Percentiles rank a stretch among this genome's conserved stretches.
phyloP scores from a whole-genome alignment of 30 jellyfish, hydroid and myxozoan species.

The Calvadosia cruxmelitensis region DNA sequence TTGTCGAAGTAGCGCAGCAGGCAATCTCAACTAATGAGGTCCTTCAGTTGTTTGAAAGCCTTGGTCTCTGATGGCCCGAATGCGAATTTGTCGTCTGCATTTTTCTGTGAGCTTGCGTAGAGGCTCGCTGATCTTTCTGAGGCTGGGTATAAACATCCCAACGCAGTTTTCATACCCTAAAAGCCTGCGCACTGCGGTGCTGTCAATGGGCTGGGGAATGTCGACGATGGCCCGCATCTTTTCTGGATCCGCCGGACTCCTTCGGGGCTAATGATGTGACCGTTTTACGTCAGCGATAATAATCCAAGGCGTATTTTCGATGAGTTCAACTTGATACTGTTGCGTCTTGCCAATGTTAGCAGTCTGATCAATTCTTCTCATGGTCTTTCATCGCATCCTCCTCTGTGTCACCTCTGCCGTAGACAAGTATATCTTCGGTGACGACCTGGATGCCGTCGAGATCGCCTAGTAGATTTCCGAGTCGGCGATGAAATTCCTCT shows the following conservation, averaged over 20 bases:
- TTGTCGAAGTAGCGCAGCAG: slow-evolving; percentile 21
- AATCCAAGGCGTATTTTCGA: slow-evolving; percentile 9
- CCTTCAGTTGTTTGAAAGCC: no score
- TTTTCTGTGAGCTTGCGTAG: no score
- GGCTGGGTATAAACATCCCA: slow-evolving; percentile 33
- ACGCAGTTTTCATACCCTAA: slow-evolving; percentile 26
- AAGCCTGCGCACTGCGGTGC: slow-evolving; percentile 25
- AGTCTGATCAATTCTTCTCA: slow-evolving; percentile 9
- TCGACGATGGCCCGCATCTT: slow-evolving; percentile 18
- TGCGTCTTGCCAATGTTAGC: slow-evolving; percentile 7
- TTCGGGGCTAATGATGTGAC: slow-evolving; percentile 29
- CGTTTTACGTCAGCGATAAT: slow-evolving; percentile 20
- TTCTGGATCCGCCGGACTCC: slow-evolving; percentile 41
- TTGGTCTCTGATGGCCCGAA: no score
- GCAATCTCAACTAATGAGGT: no score
- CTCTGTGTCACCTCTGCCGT: slow-evolving; percentile 19
- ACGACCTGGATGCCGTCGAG: slow-evolving; percentile 11
- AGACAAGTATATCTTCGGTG: slow-evolving; percentile 21
- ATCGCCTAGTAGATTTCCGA: slow-evolving; percentile 7
- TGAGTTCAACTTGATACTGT: slow-evolving; percentile 15
- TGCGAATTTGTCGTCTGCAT: no score
- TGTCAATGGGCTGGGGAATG: slow-evolving; percentile 23
- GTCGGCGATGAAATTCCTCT: slow-evolving; percentile 25
- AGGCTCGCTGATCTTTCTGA: slow-evolving; percentile 34
- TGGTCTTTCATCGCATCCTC: slow-evolving; percentile 32